Evolutionary conservation across 2,888 invertebrate genomes (phyloP).

Genomic region (Xestia c-nigrum): DNA sequence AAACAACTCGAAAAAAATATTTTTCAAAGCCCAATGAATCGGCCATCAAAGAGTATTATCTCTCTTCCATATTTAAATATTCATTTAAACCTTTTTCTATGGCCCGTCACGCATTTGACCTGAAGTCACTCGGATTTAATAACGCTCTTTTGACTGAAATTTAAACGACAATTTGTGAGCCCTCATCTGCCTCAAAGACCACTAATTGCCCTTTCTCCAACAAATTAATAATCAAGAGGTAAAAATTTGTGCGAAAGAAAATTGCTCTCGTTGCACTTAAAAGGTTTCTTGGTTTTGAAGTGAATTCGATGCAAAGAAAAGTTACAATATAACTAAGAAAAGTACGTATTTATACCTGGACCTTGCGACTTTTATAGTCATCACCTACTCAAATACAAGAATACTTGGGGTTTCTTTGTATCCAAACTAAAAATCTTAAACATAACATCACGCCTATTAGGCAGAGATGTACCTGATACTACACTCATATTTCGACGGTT

Average conservation of each 20-base stretch:
- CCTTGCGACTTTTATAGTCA: background rate
- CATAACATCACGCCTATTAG: background rate
- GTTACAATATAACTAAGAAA: background rate
- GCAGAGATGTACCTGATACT: too few relatives aligned
- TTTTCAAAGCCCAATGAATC: conserved; percentile 65
- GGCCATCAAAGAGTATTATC: conserved; percentile 68
- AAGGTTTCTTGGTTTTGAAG: conserved; percentile 29
- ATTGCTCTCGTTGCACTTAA: conserved; percentile 44
- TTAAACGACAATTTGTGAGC: conserved; percentile 78
- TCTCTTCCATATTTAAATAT: conserved; percentile 75
- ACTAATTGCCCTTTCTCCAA: conserved; percentile 75
- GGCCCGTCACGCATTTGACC: conserved; percentile 73
- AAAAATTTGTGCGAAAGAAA: conserved; percentile 53
- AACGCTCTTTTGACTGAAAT: conserved; percentile 76
- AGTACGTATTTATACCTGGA: background rate
- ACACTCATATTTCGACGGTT: too few relatives aligned
- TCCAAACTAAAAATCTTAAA: background rate
- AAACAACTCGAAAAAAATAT: conserved; percentile 68
- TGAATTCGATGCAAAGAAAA: conserved; percentile 1
- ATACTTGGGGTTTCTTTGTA: background rate
- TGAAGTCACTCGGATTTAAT: conserved; percentile 78
- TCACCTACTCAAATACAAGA: background rate
- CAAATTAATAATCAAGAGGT: conserved; percentile 72
- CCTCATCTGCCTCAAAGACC: conserved; percentile 76
- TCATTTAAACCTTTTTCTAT: conserved; percentile 76